Evolutionary conservation across 2,888 invertebrate species (phyloP).

Genomic region (Lasioglossum calceatum): DNA sequence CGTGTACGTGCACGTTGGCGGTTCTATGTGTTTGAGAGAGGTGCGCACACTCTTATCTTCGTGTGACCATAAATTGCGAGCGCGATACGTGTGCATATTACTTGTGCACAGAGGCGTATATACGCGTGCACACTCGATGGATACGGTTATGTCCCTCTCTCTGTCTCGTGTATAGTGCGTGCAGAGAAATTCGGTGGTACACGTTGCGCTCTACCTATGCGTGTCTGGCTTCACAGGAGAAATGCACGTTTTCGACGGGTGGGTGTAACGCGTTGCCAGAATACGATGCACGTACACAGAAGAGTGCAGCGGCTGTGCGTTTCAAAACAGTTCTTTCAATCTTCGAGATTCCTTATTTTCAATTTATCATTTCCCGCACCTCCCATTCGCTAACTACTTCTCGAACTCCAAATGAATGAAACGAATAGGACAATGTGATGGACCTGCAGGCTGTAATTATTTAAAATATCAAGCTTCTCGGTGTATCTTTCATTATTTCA

Average conservation of each 20-base stretch:
- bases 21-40: constrained; percentile 28
- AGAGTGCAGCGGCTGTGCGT: constrained; percentile 37
- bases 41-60: constrained; percentile 49
- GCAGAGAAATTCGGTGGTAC: constrained; percentile 50
- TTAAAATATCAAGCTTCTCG: background rate
- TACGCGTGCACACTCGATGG: constrained; percentile 34
- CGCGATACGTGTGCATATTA: constrained; percentile 52
- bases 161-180: constrained; percentile 2
- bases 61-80: constrained; percentile 60
- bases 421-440: background rate
- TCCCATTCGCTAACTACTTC: background rate
- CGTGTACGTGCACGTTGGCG: background rate
- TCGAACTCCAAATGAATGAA: background rate
- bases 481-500: background rate
- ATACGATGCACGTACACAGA: constrained; percentile 30
- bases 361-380: background rate
- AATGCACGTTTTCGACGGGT: constrained; percentile 30
- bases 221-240: constrained; percentile 22
- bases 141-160: constrained; percentile 16
- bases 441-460: background rate
- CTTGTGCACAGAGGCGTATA: constrained; percentile 32
- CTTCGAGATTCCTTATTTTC: constrained; percentile 3
- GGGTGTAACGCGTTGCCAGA: constrained; percentile 31
- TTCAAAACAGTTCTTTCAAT: constrained; percentile 32
- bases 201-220: constrained; percentile 21